Evolutionary conservation across 2,797 vertebrate species (phyloP), one percentile per base, ranked within the genome.

Genomic region (Siniperca undulata): DNA sequence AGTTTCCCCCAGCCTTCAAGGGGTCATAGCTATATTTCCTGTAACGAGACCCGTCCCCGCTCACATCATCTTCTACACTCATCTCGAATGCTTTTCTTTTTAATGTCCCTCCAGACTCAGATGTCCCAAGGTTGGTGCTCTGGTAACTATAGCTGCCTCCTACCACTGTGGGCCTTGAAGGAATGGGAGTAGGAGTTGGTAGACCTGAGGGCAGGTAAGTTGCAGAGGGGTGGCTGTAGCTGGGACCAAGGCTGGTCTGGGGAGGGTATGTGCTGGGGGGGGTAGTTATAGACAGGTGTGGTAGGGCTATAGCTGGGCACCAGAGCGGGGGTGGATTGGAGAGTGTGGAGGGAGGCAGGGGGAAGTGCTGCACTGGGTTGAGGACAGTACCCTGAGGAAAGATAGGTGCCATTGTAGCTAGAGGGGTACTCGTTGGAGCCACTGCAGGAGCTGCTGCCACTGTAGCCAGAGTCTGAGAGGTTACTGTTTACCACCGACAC

Each of bases 61-160:
- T 93, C 0, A 97, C 97, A 0, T 96, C 97, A 20, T 97, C 96
- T 1, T 96, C 97, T 0, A 95, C 85, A 1, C 92, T 92, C 94
- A 98, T 95, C 79, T 98, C 98, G 11, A 97, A 97, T 0, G 97
- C 98, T 89, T 98, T 99, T 85, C 98, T 97, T 94, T 99, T 99
- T 86, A 99, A 91, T 6, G 96, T 83, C 9, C 93, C 94, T 3
- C 93, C 94, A 55, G 95, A 89, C 61, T 96, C 96, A 8, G 96
- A 86, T 14, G 93, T 92, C 0, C 94, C 94, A 55, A 97, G 86
- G 10, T 92, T 93, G 0, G 95, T 85, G 3, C 94, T 95, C 83
- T 97, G 97, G 94, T 98, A 98, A 86, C 95, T 86, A 10, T 98
- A 99, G 42, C 94, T 93, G 12, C 95, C 92, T 3, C 97, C 96